Percentiles rank a stretch among this genome's conserved stretches.
These are phyloP conservation scores for Rotaria magnacalcarata DNA, from an alignment of 2,888 invertebrate species.

Conservation along the genomic window DNA sequence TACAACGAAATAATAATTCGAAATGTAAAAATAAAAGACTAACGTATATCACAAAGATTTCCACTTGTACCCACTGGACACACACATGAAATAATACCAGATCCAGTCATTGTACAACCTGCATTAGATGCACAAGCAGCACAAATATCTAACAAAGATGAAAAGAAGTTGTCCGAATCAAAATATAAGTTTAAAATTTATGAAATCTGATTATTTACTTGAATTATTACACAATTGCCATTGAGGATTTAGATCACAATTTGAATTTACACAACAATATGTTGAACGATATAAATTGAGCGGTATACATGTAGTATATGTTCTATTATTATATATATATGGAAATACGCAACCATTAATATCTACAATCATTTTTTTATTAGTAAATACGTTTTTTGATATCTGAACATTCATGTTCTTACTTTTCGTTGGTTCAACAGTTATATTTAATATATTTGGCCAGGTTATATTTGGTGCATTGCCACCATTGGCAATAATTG, in stretches of 20 bases:
- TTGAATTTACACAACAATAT: neutral
- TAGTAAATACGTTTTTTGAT: neutral
- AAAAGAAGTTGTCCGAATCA: no score
- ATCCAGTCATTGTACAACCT: neutral
- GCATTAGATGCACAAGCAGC: constrained; percentile 34
- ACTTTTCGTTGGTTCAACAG: neutral
- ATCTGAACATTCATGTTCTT: neutral
- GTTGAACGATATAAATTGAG: neutral
- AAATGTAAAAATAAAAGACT: neutral
- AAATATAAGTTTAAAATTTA: no score
- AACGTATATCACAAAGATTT: constrained; percentile 37
- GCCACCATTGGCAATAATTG: neutral
- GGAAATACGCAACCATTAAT: constrained; percentile 28
- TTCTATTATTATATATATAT: neutral
- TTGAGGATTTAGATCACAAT: constrained; percentile 15
- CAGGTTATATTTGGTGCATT: neutral
- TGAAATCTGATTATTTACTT: neutral
- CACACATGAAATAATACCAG: constrained; percentile 30
- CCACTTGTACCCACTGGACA: constrained; percentile 40
- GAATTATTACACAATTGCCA: neutral
- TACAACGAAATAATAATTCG: neutral
- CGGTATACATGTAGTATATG: neutral
- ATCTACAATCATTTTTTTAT: neutral
- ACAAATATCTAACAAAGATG: neutral
- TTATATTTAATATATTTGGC: neutral